Evolutionary conservation across 2,797 vertebrate species (phyloP).

Genomic region (Chloroceryle amazona): DNA sequence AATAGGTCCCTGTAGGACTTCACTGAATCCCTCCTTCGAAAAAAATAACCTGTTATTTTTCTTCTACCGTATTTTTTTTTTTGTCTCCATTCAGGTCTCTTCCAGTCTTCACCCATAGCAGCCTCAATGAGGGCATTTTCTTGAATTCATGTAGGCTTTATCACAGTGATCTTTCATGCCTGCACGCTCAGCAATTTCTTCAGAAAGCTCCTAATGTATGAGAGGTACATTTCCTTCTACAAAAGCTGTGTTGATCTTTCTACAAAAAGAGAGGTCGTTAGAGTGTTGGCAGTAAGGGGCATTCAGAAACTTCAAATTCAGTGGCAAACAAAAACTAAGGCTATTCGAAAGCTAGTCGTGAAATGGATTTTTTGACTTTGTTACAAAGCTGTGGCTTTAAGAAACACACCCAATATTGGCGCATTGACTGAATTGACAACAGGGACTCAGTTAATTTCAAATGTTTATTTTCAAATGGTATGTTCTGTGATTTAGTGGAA

Average conservation of each 20-base stretch:
- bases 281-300: neutral
- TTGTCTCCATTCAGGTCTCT: neutral
- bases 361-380: neutral
- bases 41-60: neutral
- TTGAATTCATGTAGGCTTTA: neutral
- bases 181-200: neutral
- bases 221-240: neutral
- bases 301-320: neutral
- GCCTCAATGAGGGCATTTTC: neutral
- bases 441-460: neutral
- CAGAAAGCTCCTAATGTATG: neutral
- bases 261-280: neutral
- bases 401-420: neutral
- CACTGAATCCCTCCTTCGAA: neutral
- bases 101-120: neutral
- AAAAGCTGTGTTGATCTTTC: neutral
- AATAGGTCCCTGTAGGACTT: neutral
- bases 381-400: neutral
- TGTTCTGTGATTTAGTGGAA: neutral
- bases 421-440: neutral
- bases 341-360: neutral
- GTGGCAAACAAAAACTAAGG: neutral
- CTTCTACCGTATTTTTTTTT: neutral
- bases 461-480: slow-evolving; percentile 1
- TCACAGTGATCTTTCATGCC: neutral